These are phyloP conservation scores for Strigamia maritima DNA, from an alignment of 2,888 invertebrate genomes.

Conservation along the genomic window DNA sequence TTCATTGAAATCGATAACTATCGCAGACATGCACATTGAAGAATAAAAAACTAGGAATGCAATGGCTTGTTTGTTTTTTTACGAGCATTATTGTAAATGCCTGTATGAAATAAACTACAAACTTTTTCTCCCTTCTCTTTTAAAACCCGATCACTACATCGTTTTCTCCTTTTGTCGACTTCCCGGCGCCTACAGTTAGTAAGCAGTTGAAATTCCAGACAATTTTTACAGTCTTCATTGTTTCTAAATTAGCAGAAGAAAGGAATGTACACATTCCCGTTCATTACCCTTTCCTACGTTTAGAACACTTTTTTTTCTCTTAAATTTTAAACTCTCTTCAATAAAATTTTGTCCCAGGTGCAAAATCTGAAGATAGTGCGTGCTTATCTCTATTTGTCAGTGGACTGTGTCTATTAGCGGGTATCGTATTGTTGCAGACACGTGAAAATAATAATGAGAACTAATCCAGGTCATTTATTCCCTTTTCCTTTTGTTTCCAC, in stretches of 20 bases:
- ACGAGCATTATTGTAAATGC: not conserved
- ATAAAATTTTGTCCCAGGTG: not conserved
- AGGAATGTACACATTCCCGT: slow-evolving; percentile 18
- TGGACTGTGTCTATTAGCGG: not conserved
- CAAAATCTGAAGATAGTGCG: not conserved
- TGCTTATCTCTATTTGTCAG: not conserved
- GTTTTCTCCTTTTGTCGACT: not conserved
- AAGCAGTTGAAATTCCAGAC: slow-evolving; percentile 7
- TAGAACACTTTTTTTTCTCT: not conserved
- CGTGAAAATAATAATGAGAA: slow-evolving; percentile 8
- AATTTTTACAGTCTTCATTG: slow-evolving; percentile 20
- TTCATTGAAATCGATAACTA: too few species aligned
- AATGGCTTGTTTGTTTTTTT: too few species aligned
- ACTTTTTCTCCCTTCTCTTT: not conserved
- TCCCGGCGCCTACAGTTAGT: not conserved
- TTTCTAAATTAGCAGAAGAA: slow-evolving; percentile 16
- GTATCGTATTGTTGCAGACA: slow-evolving; percentile 8
- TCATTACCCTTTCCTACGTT: not conserved
- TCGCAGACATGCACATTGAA: too few species aligned
- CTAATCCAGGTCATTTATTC: not conserved
- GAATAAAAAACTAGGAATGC: too few species aligned
- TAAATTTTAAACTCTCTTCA: not conserved
- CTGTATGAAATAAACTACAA: not conserved
- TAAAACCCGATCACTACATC: not conserved
- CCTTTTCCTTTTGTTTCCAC: slow-evolving; percentile 20